Evolutionary conservation across 2,113 vertebrate species (phyloP).

Genomic region (Cyanoliseus patagonus): DNA sequence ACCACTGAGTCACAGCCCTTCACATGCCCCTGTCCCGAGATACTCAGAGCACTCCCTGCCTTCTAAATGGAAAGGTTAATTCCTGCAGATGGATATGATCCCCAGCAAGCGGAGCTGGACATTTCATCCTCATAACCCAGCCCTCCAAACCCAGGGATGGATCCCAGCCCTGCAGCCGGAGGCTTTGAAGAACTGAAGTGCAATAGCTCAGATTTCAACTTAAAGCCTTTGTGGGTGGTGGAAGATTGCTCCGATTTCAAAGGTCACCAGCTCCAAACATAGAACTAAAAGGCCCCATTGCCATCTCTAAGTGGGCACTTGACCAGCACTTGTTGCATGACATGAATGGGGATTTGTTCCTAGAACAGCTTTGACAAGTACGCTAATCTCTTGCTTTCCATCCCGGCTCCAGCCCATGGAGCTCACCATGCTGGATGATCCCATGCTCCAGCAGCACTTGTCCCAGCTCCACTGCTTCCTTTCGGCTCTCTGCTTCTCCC

Average conservation of each 20-base stretch:
- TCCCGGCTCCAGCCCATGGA: not conserved
- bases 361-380: not conserved
- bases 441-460: slow-evolving; percentile 80
- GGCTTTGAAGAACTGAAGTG: slow-evolving; percentile 41
- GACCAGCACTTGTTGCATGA: slow-evolving; percentile 43
- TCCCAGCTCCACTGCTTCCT: slow-evolving; percentile 80
- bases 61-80: not conserved
- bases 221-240: not conserved
- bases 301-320: slow-evolving; percentile 45
- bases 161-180: not conserved
- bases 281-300: slow-evolving; percentile 44
- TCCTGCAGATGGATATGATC: not conserved
- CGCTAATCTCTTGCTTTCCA: not conserved
- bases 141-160: not conserved
- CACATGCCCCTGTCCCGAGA: not conserved
- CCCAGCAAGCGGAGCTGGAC: not conserved
- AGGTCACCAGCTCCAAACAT: slow-evolving; percentile 55
- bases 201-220: slow-evolving; percentile 36
- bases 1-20: not conserved
- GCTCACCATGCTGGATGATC: slow-evolving; percentile 85
- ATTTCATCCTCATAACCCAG: not conserved
- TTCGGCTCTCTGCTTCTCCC: slow-evolving; percentile 76
- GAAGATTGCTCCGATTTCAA: slow-evolving; percentile 20
- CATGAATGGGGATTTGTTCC: slow-evolving; percentile 52
- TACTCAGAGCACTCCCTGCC: not conserved